Base-by-base conservation (phyloP, 2,888 invertebrate genomes). In the Lasioglossum calceatum region DNA sequence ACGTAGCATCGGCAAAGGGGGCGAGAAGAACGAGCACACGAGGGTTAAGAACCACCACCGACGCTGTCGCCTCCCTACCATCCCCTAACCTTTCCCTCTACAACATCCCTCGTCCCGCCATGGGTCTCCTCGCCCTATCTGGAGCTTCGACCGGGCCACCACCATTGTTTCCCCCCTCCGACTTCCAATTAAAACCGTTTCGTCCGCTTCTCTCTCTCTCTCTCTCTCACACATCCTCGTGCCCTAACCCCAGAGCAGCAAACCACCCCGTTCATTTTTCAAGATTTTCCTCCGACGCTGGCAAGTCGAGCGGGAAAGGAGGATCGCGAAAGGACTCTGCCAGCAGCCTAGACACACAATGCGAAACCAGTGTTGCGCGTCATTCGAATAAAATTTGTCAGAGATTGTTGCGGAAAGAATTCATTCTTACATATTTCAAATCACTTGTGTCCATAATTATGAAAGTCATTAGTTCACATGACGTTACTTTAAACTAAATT, bases 121-220 rank as follows among this genome's bases (percentile, higher is more conserved):
- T 58, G 61, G 61, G 32, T 82, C 85, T 50, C 67, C 83, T 83
- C 86, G 72, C 81, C 81, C 85, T 82, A 81, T 76, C 83, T 78
- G 67, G 77, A 78, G 74, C 82, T 76, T 73, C 75, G 86, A 58
- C 81, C 80, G 72, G 80, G 86, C 80, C 72, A 70, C 84, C 76
- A 47, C 32, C 83, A 47, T 71, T 81, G 80, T 76, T 75, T 64
- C 80, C 84, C 32, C 32, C 81, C 79, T 79, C 85, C 87, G 82
- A 84, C 88, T 92, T 92, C 91, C 88, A 92, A 92, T 91, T 91
- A 91, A 91, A 91, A 91, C 89, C 91, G 89, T 91, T 91, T 91
- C 91, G 77, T 87, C 87, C 86, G 88, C 89, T 84, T 79, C 71
- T 27, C 36, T 64, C 39, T 47, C 44, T 77, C 61, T 70, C 39